Evolutionary conservation across 2,888 invertebrate genomes (phyloP).

Genomic region (Latrodectus hesperus): DNA sequence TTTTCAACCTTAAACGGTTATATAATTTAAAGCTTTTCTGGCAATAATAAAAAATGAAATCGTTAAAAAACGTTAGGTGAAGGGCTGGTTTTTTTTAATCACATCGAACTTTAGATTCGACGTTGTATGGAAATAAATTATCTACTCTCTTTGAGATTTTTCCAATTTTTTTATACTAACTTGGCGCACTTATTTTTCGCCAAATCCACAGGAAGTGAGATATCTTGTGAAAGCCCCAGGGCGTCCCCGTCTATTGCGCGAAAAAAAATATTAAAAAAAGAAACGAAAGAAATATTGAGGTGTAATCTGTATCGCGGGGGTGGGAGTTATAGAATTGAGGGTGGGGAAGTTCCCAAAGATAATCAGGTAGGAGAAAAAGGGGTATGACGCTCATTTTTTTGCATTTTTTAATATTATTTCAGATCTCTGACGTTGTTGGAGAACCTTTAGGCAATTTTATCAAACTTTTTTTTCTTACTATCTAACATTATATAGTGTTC

Average conservation of each 20-base stretch:
- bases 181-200: conserved; percentile 32
- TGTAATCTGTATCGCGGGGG: conserved; percentile 45
- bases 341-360: conserved; percentile 39
- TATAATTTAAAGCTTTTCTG: conserved; percentile 36
- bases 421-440: conserved; percentile 37
- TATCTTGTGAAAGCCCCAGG: conserved; percentile 48
- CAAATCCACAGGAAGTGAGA: conserved; percentile 47
- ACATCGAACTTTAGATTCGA: conserved; percentile 27
- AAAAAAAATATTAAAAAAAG: conserved; percentile 19
- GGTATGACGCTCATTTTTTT: conserved; percentile 9
- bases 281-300: conserved; percentile 20
- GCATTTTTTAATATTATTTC: conserved; percentile 39
- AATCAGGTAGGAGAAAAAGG: conserved; percentile 42
- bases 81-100: not conserved
- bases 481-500: not conserved
- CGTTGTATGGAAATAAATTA: conserved; percentile 58
- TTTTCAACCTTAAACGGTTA: conserved; percentile 24
- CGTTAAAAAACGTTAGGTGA: conserved; percentile 1
- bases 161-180: not conserved
- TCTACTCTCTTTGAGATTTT: conserved; percentile 21
- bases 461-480: not conserved
- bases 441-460: conserved; percentile 56
- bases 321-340: conserved; percentile 3
- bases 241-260: conserved; percentile 18
- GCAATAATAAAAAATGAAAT: conserved; percentile 15